Evolutionary conservation across 2,888 invertebrate species (phyloP).

Genomic region (Lapara coniferarum): DNA sequence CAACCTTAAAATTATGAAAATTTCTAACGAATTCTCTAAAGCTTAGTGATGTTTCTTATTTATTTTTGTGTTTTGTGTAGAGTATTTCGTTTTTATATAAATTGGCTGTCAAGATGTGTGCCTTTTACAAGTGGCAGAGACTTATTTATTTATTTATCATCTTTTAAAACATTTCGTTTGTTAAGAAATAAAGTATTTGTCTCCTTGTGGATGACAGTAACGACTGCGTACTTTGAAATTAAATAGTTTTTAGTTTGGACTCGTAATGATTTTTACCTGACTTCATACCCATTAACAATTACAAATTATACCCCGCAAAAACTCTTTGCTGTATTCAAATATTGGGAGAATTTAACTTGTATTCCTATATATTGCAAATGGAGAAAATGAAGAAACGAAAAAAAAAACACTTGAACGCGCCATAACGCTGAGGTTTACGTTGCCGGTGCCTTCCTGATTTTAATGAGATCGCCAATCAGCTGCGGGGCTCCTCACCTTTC

Average conservation of each 20-base stretch:
- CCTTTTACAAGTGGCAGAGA: neutral
- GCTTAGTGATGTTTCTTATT: neutral
- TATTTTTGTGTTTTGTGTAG: neutral
- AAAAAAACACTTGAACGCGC: constrained; percentile 28
- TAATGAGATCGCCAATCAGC: constrained; percentile 77
- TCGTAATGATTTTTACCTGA: neutral
- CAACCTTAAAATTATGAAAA: constrained; percentile 4
- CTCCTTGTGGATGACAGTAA: neutral
- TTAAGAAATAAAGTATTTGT: neutral
- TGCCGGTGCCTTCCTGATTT: constrained; percentile 68
- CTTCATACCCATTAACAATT: neutral
- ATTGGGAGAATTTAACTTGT: neutral
- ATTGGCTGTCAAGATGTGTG: constrained; percentile 5
- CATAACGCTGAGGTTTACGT: constrained; percentile 58
- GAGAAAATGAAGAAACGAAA: constrained; percentile 16
- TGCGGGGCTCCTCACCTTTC: constrained; percentile 38
- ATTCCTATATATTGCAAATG: constrained; percentile 10
- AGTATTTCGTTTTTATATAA: constrained; percentile 1
- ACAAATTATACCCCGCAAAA: neutral
- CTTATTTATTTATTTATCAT: constrained; percentile 1
- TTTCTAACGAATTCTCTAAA: neutral
- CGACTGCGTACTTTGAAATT: neutral
- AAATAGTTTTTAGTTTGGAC: neutral
- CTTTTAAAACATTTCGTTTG: neutral
- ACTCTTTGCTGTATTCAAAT: neutral